Conservation (phyloP, 1,140 invertebrate species). For the Anoplophora glabripennis region DNA sequence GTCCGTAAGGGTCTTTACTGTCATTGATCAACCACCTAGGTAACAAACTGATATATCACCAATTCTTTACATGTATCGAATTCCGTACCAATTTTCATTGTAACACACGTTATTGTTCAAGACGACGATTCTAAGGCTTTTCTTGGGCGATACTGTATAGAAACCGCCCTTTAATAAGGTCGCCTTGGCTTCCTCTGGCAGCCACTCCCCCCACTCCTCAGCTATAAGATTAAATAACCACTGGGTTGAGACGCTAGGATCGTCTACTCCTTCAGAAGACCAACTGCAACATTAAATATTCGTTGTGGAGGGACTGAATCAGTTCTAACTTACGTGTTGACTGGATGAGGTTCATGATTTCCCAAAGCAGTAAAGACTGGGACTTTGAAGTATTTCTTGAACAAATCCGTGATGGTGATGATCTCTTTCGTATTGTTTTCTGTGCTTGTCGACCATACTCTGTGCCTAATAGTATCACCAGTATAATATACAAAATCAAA, state of each 20-base stretch:
- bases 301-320: not conserved
- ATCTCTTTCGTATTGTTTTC: constrained; percentile 59
- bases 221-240: constrained; percentile 69
- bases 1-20: constrained; percentile 61
- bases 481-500: constrained; percentile 78
- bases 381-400: constrained; percentile 59
- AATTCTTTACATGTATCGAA: not conserved
- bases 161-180: constrained; percentile 66
- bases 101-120: constrained; percentile 76
- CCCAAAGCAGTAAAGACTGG: constrained; percentile 73
- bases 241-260: constrained; percentile 53
- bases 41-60: not conserved
- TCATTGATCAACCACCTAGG: constrained; percentile 60
- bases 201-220: constrained; percentile 62
- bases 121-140: constrained; percentile 68
- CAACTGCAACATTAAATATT: constrained; percentile 76
- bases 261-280: constrained; percentile 53
- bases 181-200: constrained; percentile 59
- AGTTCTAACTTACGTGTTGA: constrained; percentile 68
- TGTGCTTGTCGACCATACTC: constrained; percentile 75
- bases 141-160: constrained; percentile 62
- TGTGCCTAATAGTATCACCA: constrained; percentile 80
- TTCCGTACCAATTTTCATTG: constrained; percentile 64
- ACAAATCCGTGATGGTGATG: constrained; percentile 56
- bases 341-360: constrained; percentile 87